Evolutionary conservation across 92 coral and sea anemone genomes (phyloP).

Genomic region (Scolanthus callimorphus): DNA sequence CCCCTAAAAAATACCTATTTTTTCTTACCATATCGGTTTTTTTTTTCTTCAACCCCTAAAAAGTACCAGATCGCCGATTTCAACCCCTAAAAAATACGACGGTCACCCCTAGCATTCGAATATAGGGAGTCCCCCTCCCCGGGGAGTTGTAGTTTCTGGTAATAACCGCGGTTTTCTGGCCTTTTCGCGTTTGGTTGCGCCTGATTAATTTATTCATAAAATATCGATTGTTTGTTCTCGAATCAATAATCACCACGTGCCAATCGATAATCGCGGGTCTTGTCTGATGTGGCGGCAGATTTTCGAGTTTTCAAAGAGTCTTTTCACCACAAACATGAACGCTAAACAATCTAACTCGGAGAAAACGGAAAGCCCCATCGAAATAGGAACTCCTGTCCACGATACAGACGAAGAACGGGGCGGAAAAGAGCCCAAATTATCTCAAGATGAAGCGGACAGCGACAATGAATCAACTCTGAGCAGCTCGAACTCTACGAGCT

Average conservation of each 20-base stretch:
- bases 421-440: constrained; percentile 42
- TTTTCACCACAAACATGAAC: background rate
- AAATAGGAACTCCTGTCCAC: background rate
- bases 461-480: constrained; percentile 83
- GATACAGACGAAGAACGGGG: constrained; percentile 70
- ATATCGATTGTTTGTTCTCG: background rate
- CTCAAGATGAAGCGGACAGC: constrained; percentile 86
- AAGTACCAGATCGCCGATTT: too few relatives aligned
- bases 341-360: background rate
- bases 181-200: too few relatives aligned
- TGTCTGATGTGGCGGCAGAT: background rate
- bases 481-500: constrained; percentile 75
- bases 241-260: background rate
- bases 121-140: too few relatives aligned
- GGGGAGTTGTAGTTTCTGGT: too few relatives aligned
- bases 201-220: too few relatives aligned
- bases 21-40: too few relatives aligned
- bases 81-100: too few relatives aligned
- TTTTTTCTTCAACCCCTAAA: too few relatives aligned
- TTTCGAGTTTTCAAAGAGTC: background rate
- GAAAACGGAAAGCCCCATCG: background rate
- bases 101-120: too few relatives aligned
- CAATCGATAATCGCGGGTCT: background rate
- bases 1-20: too few relatives aligned
- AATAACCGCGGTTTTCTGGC: too few relatives aligned